These are phyloP conservation scores for Meteorus sp. DNA, from an alignment of 1,140 invertebrate genomes.

Conservation along the genomic window DNA sequence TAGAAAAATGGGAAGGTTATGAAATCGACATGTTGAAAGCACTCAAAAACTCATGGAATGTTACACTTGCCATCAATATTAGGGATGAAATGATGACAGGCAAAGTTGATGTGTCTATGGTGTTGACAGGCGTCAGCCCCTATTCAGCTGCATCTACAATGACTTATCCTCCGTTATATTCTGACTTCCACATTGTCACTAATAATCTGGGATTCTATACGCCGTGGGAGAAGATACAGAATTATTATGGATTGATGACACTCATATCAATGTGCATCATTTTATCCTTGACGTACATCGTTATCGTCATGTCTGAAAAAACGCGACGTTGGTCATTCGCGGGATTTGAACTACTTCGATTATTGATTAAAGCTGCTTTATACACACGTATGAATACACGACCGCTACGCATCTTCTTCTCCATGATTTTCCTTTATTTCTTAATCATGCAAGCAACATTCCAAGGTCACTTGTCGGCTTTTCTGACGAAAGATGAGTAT, in stretches of 20 bases:
- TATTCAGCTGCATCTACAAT: background rate
- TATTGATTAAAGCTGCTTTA: background rate
- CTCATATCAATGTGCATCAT: background rate
- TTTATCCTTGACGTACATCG: background rate
- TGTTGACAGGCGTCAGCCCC: too few relatives aligned
- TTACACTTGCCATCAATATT: too few relatives aligned
- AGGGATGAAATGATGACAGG: too few relatives aligned
- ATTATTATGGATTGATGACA: background rate
- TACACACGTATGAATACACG: background rate
- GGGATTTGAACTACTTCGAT: background rate
- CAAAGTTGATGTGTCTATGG: too few relatives aligned
- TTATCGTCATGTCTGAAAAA: background rate
- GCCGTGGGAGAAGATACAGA: background rate
- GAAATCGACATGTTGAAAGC: too few relatives aligned
- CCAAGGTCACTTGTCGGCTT: background rate
- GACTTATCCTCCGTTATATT: background rate
- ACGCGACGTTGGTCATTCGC: background rate
- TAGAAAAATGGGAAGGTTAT: too few relatives aligned
- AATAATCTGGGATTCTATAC: background rate
- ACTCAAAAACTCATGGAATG: too few relatives aligned
- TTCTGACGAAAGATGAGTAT: background rate
- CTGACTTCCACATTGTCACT: background rate
- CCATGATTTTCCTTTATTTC: background rate
- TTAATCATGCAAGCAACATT: background rate
- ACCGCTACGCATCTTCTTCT: background rate